Percentiles rank a stretch among this genome's conserved stretches.
phyloP scores from a whole-genome alignment of 2,113 vertebrate genomes.

The Bambusicola thoracicus region DNA sequence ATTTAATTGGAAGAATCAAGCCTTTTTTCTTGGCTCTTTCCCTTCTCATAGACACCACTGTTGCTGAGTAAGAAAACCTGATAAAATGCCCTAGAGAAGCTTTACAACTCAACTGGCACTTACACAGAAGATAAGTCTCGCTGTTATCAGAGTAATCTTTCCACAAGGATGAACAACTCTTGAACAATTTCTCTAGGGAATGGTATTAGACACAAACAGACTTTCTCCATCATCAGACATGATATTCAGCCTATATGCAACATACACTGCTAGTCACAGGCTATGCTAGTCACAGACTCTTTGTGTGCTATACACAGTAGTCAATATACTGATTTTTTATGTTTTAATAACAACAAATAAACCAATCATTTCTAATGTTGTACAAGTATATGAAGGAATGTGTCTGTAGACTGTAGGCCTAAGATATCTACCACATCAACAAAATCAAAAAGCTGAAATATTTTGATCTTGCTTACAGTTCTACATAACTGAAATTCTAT shows the following conservation, averaged over 20 bases:
- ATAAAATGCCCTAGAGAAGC: conserved; percentile 73
- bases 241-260: conserved; percentile 24
- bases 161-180: conserved; percentile 42
- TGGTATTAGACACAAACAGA: conserved; percentile 5
- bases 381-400: background rate
- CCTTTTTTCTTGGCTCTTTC: background rate
- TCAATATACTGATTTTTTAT: background rate
- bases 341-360: background rate
- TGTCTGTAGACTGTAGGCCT: background rate
- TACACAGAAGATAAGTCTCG: conserved; percentile 58
- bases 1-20: background rate
- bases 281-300: background rate
- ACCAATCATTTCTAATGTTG: background rate
- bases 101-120: conserved; percentile 66
- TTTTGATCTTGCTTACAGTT: background rate
- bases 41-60: conserved; percentile 3
- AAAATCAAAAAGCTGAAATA: background rate
- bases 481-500: background rate
- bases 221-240: conserved; percentile 55
- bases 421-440: background rate
- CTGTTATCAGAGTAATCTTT: conserved; percentile 54
- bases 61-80: conserved; percentile 63
- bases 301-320: background rate
- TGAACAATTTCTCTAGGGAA: conserved; percentile 51
- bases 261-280: background rate